Conservation (phyloP, 2,113 vertebrate genomes). For the Planiliza haematocheilus region DNA sequence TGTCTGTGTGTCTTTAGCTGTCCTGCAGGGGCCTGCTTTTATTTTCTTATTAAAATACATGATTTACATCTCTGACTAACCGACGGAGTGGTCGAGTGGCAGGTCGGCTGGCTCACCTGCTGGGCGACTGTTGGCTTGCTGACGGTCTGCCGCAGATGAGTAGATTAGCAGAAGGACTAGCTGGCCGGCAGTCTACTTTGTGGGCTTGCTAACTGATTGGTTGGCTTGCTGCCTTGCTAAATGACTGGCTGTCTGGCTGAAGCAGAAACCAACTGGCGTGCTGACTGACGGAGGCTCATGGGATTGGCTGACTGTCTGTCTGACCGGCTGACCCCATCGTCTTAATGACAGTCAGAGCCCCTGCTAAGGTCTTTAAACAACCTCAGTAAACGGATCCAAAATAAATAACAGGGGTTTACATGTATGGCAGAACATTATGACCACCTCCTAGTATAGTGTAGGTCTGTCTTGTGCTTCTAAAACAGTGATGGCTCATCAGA, state of each 20-base stretch:
- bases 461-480: no score
- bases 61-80: not conserved
- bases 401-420: not conserved
- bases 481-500: no score
- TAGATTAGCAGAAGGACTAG: constrained; percentile 52
- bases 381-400: not conserved
- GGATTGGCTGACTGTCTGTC: constrained; percentile 39
- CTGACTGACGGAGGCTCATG: constrained; percentile 54
- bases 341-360: constrained; percentile 33
- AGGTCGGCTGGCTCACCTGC: constrained; percentile 25
- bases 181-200: constrained; percentile 29
- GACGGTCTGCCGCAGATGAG: constrained; percentile 49
- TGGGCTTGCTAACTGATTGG: constrained; percentile 42
- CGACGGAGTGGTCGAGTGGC: constrained; percentile 17
- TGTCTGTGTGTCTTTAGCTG: not conserved
- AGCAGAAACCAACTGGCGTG: constrained; percentile 30
- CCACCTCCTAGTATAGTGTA: no score
- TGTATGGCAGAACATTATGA: no score
- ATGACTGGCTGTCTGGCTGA: constrained; percentile 42
- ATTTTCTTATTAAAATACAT: not conserved
- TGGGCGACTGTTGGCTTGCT: constrained; percentile 11
- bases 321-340: constrained; percentile 51
- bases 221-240: constrained; percentile 46
- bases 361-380: constrained; percentile 20
- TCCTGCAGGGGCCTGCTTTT: not conserved